Base-by-base conservation (phyloP, 2,113 vertebrate genomes). In the Hippocampus abdominalis region DNA sequence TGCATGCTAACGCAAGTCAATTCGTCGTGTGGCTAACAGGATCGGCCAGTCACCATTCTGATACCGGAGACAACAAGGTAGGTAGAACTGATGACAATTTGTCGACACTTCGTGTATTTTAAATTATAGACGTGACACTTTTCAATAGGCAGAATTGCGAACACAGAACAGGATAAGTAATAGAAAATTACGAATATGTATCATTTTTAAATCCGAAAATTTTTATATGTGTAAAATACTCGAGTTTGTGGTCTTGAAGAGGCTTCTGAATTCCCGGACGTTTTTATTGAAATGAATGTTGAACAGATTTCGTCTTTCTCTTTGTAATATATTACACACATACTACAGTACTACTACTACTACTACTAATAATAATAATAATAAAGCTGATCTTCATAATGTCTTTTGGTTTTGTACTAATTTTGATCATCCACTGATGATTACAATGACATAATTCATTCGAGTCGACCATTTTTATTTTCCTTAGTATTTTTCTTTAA, bases 31-130 rank as follows among this genome's bases (percentile, higher is more conserved):
- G 75, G 77, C 81, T 86, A 84, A 80, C 0, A 69, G 68, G 64
- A 73, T 56, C 66, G 74, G 74, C 40, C 32, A 65, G 72, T 70
- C 72, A 75, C 61, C 77, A 71, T 71, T 74, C 62, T 40, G 70
- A 79, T n/a, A 54, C 73, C 69, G 61, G 65, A 64, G 54, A 71
- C 66, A 67, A 62, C 44, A 70, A 89, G 89, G 89, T 90, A 80
- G 88, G 88, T 86, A 82, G 87, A 72, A 85, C 74, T 61, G 59
- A 71, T 10, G 13, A 56, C 49, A 29, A 25, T 15, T 29, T 10
- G 21, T 8, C 21, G 9, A 10, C 51, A 53, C 9, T 53, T 29
- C 25, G 23, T 57, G 54, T 16, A 27, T 59, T 32, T 60, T 3
- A n/a, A 53, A n/a, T 53, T 53, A n/a, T 21, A 23, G 8, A 23